Evolutionary conservation across 2,113 vertebrate genomes (phyloP), one percentile per base, ranked within the genome.

Genomic region (Neodon shergylaensis): DNA sequence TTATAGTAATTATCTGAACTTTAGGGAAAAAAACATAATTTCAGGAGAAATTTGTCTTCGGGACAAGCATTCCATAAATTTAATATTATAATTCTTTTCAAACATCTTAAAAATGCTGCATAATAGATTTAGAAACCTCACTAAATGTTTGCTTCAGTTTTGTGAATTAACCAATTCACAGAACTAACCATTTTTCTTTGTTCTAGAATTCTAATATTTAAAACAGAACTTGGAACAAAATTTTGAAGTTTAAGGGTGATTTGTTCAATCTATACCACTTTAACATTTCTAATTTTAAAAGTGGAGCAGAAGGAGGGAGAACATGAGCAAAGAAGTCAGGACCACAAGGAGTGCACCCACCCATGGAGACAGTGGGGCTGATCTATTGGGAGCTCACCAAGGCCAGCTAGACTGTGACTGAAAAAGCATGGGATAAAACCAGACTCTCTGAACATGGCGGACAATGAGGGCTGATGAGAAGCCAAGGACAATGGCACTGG

Each of bases 21-120:
- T 91, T 87, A 91, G 63, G 82, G 66, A 28, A 52, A 82, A 82
- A 83, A 95, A 73, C 36, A 73, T 72, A 96, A 89, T 88, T 89
- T 94, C 1, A 13, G 19, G 5, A 39, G 12, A 1, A 36, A 78
- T 72, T 54, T 5, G 39, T 88, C 28, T 94, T 85, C 2, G 86
- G 65, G 14, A 73, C 16, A 95, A 93, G 14, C 52, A 73, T 16
- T 91, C 76, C 22, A 81, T 88, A 93, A 78, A 88, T 94, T 88
- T 87, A 87, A 49, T 79, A 36, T 42, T 63, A 49, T 42, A 91
- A 81, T 24, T 92, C 7, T 85, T 93, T 21, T 1, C 9, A 2
- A 42, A 65, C 1, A 65, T 85, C 65, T 93, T 49, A 5, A 90
- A 70, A 83, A 39, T 83, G 2, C 0, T 7, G 4, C 26, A 33